These are phyloP conservation scores for Choristoneura fumiferana DNA, from an alignment of 1,140 invertebrate genomes.

Conservation along the genomic window DNA sequence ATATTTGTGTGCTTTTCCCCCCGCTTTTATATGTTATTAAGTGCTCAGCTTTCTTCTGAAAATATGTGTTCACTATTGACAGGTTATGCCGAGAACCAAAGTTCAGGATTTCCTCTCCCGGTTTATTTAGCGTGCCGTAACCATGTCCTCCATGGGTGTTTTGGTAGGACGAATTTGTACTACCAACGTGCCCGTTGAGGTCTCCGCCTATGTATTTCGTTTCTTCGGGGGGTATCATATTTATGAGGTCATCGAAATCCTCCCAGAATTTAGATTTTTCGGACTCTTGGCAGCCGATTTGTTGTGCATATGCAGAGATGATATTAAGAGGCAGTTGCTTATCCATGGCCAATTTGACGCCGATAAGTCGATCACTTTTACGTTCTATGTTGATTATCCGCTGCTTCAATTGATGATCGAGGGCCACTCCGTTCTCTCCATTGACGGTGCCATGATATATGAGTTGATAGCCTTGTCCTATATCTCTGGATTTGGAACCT, in stretches of 20 bases:
- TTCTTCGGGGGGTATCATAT: background rate
- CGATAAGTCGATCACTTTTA: background rate
- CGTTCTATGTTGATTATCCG: background rate
- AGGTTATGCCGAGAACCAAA: background rate
- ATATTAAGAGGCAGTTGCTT: background rate
- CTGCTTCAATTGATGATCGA: background rate
- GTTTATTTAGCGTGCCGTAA: background rate
- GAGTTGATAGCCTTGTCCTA: conserved; percentile 1
- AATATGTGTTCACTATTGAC: conserved; percentile 5
- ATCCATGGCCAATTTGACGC: conserved; percentile 2
- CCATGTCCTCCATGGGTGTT: background rate
- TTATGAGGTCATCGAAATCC: background rate
- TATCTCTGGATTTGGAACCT: background rate
- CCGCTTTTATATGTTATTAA: conserved; percentile 9
- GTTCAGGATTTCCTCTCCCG: background rate
- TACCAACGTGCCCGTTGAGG: conserved; percentile 8
- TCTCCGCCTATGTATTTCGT: background rate
- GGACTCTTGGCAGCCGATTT: background rate
- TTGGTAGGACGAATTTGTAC: background rate
- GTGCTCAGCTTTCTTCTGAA: background rate
- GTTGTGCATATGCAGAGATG: background rate
- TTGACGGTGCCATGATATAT: background rate
- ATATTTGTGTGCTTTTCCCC: background rate
- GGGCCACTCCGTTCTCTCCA: background rate
- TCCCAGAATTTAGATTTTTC: conserved; percentile 3